phyloP scores from a whole-genome alignment of 2,888 invertebrate genomes.

The Nephrotoma guestfalica region DNA sequence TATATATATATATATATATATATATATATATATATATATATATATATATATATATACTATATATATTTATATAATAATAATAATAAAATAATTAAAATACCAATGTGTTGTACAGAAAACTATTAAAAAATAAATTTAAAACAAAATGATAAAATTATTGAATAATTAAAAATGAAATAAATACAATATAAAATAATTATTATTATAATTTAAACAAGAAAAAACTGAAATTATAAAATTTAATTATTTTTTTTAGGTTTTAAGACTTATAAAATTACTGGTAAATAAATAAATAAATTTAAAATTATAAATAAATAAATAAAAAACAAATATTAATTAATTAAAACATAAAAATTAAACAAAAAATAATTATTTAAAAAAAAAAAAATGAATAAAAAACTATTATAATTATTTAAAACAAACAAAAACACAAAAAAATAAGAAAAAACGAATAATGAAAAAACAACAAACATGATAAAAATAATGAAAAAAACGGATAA shows the following conservation, averaged over 20 bases:
- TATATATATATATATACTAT: too few relatives aligned
- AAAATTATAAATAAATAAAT: not conserved
- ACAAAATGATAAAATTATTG: not conserved
- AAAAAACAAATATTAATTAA: not conserved
- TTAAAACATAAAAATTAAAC: not conserved
- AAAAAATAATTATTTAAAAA: not conserved
- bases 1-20: too few relatives aligned
- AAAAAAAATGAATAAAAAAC: not conserved
- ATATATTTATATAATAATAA: too few relatives aligned
- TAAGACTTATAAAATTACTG: not conserved
- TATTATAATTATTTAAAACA: not conserved
- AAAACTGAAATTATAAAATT: not conserved
- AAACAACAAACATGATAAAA: not conserved
- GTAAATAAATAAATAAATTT: not conserved
- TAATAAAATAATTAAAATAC: not conserved
- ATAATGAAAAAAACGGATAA: not conserved
- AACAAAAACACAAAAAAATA: not conserved
- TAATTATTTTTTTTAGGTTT: not conserved
- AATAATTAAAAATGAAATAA: not conserved
- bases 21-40: too few relatives aligned
- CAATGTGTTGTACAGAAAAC: not conserved
- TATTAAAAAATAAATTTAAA: not conserved
- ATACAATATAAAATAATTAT: not conserved
- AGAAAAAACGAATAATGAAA: not conserved
- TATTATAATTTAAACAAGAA: not conserved